Base-by-base conservation (phyloP, 1,140 invertebrate genomes). In the Eriocheir sinensis region DNA sequence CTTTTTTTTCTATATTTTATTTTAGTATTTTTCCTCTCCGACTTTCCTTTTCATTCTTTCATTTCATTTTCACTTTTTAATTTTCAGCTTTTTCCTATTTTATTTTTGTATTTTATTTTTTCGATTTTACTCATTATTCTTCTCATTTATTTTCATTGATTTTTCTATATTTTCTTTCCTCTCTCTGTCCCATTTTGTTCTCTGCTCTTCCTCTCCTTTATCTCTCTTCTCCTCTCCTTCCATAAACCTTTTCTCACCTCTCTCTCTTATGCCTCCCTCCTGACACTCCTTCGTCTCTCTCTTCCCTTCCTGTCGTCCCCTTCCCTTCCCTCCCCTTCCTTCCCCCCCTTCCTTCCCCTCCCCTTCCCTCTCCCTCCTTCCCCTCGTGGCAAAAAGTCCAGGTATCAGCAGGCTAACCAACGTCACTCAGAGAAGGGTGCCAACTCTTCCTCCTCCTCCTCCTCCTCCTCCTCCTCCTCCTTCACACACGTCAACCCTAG, bases 341-440 rank as follows among this genome's bases (percentile, higher is more conserved):
- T 89, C 88, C 2, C 88, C 41, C 89, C 48, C 36, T 3, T 34
- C 34, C 41, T 40, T 40, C 44, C 41, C 44, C 38, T 48, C 41
- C 32, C 40, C 44, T 53, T 60, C 32, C 53, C 40, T 34, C 41
- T 32, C 2, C 12, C 44, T 38, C 12, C 4, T 17, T n/a, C 32
- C 48, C 21, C 8, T 60, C n/a, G 15, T 2, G 3, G 40, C 83
- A 86, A 86, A 86, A 86, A 86, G 36, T 86, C 36, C 36, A 86
- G 83, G 83, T 86, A 86, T 86, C 83, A 86, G 83, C 34, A 36
- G 40, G 83, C 83, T 86, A 86, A 86, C 83, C 83, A 86, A 86
- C 83, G 83, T 86, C 83, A 86, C 83, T 40, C 36, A 86, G 83
- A 86, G 32, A 41, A 15, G 83, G 36, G 30, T 38, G 34, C 36